phyloP scores from a whole-genome alignment of 2,888 invertebrate genomes.

The Mechanitis mazaeus region DNA sequence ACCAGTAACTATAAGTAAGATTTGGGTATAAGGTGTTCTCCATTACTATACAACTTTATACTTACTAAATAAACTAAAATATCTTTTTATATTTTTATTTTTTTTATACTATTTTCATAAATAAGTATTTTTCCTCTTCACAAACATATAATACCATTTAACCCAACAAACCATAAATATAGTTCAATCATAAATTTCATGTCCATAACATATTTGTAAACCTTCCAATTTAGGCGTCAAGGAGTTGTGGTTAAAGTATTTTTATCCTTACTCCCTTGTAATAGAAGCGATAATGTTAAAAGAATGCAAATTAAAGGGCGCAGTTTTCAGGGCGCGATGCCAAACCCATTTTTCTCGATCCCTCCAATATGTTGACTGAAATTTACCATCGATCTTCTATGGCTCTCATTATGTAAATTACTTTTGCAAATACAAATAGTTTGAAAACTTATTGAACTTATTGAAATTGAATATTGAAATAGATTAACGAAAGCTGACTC shows the following conservation, averaged over 20 bases:
- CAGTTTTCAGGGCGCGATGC: conserved; percentile 53
- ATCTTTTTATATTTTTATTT: no score
- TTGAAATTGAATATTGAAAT: no score
- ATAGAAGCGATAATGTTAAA: conserved; percentile 33
- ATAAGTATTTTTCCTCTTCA: no score
- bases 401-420: conserved; percentile 61
- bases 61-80: no score
- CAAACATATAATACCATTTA: neutral
- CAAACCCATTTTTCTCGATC: conserved; percentile 63
- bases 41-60: no score
- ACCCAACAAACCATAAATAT: conserved; percentile 32
- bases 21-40: no score
- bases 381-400: conserved; percentile 57
- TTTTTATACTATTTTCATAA: no score
- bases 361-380: conserved; percentile 65
- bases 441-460: no score
- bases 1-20: no score
- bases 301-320: conserved; percentile 51
- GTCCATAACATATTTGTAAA: conserved; percentile 49
- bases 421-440: conserved; percentile 6
- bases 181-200: conserved; percentile 44
- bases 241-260: conserved; percentile 24
- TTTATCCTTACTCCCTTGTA: conserved; percentile 29
- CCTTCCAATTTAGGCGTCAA: conserved; percentile 38
- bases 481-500: no score